Evolutionary conservation across 2,113 vertebrate genomes (phyloP).

Genomic region (Pardalotus punctatus): DNA sequence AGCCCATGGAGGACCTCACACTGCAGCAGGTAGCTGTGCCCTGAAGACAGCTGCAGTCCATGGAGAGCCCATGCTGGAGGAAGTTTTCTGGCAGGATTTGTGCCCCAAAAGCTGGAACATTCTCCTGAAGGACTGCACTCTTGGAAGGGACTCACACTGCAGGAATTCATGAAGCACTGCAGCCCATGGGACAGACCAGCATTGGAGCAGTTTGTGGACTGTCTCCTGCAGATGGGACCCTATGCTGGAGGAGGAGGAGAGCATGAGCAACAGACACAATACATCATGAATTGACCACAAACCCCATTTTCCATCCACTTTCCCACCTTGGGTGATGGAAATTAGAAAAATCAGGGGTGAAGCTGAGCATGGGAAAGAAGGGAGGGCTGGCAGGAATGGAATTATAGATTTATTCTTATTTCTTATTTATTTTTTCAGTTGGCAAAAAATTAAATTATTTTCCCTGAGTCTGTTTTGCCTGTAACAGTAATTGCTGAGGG

Average conservation of each 20-base stretch:
- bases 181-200: background rate
- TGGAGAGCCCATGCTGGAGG: background rate
- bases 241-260: background rate
- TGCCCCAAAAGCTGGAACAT: background rate
- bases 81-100: background rate
- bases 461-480: background rate
- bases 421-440: background rate
- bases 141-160: fast-evolving
- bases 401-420: background rate
- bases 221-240: fast-evolving
- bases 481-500: background rate
- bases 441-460: background rate
- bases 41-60: background rate
- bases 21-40: background rate
- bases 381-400: background rate
- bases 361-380: background rate
- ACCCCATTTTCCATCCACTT: fast-evolving
- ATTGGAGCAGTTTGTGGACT: background rate
- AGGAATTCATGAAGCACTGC: background rate
- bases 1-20: background rate
- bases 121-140: background rate
- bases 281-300: background rate
- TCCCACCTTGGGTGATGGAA: fast-evolving
- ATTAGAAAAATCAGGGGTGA: background rate
- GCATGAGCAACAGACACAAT: background rate